Conservation (phyloP, 2,888 invertebrate species). For the Pinctada fucata region DNA sequence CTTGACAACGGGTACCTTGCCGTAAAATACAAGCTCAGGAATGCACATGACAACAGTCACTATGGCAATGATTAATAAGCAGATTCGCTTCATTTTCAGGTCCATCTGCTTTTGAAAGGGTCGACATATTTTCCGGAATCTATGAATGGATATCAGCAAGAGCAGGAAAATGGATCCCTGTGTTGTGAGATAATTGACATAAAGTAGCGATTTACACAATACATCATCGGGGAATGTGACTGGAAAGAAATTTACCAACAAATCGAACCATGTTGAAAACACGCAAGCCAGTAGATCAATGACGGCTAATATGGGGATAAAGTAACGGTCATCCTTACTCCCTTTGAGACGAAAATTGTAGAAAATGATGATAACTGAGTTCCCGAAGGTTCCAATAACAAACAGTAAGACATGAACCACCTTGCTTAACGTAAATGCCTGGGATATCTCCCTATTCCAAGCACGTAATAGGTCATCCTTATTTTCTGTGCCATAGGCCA, state of each 20-base stretch:
- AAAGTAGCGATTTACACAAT: constrained; percentile 20
- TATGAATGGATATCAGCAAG: constrained; percentile 21
- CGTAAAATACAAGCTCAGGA: constrained; percentile 27
- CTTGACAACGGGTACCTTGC: constrained; percentile 15
- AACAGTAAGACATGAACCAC: constrained; percentile 16
- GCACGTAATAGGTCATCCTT: neutral
- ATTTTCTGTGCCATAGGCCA: neutral
- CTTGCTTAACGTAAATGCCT: constrained; percentile 10
- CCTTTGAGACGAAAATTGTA: constrained; percentile 22
- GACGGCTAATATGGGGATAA: constrained; percentile 25
- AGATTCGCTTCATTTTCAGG: constrained; percentile 14
- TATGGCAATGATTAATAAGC: neutral
- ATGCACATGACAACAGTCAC: constrained; percentile 14
- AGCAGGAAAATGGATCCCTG: constrained; percentile 26
- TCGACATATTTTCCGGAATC: constrained; percentile 27
- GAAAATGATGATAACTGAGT: constrained; percentile 19
- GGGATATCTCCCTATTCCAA: constrained; percentile 19
- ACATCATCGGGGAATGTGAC: constrained; percentile 24
- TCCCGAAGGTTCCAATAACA: constrained; percentile 24
- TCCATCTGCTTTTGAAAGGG: constrained; percentile 30
- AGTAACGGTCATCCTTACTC: constrained; percentile 24
- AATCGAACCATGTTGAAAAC: constrained; percentile 18
- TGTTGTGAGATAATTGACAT: constrained; percentile 12
- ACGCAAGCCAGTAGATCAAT: constrained; percentile 17
- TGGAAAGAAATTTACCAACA: constrained; percentile 16